Conservation (phyloP, 2,113 vertebrate genomes). For the Pseudonaja textilis region DNA sequence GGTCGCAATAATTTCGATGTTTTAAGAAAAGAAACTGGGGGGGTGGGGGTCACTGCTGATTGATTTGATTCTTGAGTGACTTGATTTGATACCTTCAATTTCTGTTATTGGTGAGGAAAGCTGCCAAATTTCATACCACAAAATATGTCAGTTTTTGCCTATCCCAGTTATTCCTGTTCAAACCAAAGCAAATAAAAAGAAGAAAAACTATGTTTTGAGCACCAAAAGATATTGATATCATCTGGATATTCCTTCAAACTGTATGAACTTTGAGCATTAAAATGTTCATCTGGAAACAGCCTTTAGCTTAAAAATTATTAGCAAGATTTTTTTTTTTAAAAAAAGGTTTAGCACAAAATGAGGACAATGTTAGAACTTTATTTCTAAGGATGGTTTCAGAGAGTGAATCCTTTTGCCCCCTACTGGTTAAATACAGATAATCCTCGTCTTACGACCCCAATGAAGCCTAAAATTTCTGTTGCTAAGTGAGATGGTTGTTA, state of each 20-base stretch:
- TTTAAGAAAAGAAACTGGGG: not conserved
- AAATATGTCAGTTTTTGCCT: not conserved
- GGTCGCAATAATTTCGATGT: not conserved
- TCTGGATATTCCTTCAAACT: not conserved
- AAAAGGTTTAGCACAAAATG: not conserved
- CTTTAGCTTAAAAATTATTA: not conserved
- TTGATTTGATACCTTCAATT: not conserved
- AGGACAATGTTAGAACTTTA: not conserved
- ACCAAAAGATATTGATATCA: not conserved
- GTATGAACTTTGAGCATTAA: no score
- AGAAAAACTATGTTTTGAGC: not conserved
- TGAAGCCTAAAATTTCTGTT: no score
- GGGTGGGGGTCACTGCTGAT: not conserved
- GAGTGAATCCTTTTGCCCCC: not conserved
- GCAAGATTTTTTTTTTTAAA: not conserved
- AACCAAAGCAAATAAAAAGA: not conserved
- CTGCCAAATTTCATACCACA: not conserved
- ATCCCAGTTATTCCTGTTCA: not conserved
- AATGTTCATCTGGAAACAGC: not conserved
- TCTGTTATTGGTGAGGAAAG: not conserved
- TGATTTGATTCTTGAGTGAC: not conserved
- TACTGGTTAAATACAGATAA: not conserved
- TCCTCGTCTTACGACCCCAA: no score
- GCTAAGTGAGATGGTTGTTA: no score
- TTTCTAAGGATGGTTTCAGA: not conserved